Evolutionary conservation across 2,113 vertebrate genomes (phyloP), one percentile per base, ranked within the genome.

Genomic region (Motacilla alba): DNA sequence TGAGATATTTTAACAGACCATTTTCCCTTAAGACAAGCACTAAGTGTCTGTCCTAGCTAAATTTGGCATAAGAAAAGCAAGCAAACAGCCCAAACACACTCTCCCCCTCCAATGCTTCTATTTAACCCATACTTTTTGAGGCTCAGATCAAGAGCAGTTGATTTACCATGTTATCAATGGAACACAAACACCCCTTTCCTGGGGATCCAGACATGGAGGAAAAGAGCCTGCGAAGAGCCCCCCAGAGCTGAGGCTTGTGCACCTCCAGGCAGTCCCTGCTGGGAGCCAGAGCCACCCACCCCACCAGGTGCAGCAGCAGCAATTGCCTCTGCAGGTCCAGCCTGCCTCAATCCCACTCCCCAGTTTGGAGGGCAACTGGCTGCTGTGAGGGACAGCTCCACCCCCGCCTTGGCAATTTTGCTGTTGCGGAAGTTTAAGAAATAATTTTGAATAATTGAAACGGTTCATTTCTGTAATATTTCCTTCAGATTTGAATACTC

Each of bases 11-110:
- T 39, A 87, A 64, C 19, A 87, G 70, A 76, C 14, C 37, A 8
- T 84, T 95, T 94, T 88, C 35, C 44, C 89, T 83, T 93, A 70
- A 84, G 17, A 93, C 8, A 30, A 52, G 44, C 56, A 60, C 24
- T 68, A 91, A 93, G 77, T 72, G 62, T 64, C 66, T 83, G 47
- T 90, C 69, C 82, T 30, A 92, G 47, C 47, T 95, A 56, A 87
- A 94, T 87, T 46, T 86, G 20, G 55, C 27, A 74, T 70, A 89
- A 63, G 49, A 92, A 95, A 93, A 66, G 75, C 49, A 90, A 86
- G 77, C 39, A 75, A 90, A 69, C 63, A 73, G 10, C 26, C 28
- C 30, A 77, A 90, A 66, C 23, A 22, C 27, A 12, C 21, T 44
- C 15, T 56, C 7, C 10, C 7, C 10, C 22, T 14, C 33, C 26